Base-by-base conservation (phyloP, 2,888 invertebrate genomes). In the Diadegma fenestrale region DNA sequence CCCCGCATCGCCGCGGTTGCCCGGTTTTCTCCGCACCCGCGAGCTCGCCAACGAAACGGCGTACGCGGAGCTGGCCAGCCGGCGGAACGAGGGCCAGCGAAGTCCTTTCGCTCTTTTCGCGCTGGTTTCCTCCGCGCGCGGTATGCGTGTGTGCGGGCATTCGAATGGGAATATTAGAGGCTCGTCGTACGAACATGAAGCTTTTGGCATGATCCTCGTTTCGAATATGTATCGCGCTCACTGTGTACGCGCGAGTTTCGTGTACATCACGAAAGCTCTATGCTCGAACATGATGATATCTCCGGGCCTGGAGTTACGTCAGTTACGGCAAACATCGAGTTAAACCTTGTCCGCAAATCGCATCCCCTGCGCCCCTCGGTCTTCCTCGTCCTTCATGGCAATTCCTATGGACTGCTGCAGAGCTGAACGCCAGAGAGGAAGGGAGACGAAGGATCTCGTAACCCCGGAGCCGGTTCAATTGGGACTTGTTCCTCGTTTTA, bases 401-500 rank as follows among this genome's bases (percentile, higher is more conserved):
- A 48, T 54, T 51, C 26, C 66, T 30, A 41, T 26, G 14, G 26
- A 19, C 33, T 33, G n/a, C n/a, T n/a, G n/a, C n/a, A n/a, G n/a
- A n/a, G n/a, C n/a, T n/a, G 22, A 51, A 77, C 75, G 75, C 12
- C 61, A 72, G 81, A 30, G 84, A 30, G 68, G 41, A 41, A 14
- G 58, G 17, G 43, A 10, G 17, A 7, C 2, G 54, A 14, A 12
- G 54, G 58, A 61, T 73, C 71, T 73, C 72, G 82, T 81, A 82
- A 85, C 84, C 86, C 87, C 89, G 82, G 77, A 76, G 83, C 85
- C 81, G 81, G 79, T 81, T 85, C 87, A 84, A 87, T 87, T 86
- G 88, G 87, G 87, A 84, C 90, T 90, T 91, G 93, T 92, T 92
- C 89, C 92, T 93, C 92, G 92, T 92, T 93, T 93, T 93, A 93